phyloP scores from a whole-genome alignment of 1,140 invertebrate species.

The Pristionchus pacificus region DNA sequence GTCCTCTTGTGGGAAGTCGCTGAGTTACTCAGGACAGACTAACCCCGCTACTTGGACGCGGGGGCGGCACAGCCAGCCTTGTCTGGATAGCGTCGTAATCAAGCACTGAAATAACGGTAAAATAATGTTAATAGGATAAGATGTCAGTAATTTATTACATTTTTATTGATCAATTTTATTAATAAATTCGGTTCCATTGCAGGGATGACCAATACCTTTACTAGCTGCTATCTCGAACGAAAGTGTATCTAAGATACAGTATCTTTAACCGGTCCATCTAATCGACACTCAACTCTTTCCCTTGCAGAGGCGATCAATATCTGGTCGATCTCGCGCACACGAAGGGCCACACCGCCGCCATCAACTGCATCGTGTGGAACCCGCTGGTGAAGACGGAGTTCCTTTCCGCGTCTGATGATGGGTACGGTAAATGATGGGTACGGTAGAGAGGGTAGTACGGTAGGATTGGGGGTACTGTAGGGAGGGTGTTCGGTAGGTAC shows the following conservation, averaged over 20 bases:
- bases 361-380: conserved; percentile 89
- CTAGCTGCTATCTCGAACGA: not conserved
- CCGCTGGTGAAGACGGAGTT: conserved; percentile 86
- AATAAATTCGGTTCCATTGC: not conserved
- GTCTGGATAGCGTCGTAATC: too few relatives aligned
- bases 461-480: not conserved
- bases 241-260: not conserved
- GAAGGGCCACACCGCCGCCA: conserved; percentile 86
- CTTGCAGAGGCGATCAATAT: conserved; percentile 87
- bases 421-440: conserved; percentile 53
- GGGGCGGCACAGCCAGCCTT: too few relatives aligned
- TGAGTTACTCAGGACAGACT: too few relatives aligned
- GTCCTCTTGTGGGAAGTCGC: too few relatives aligned
- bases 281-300: conserved; percentile 6
- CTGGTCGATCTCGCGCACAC: conserved; percentile 87
- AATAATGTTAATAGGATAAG: too few relatives aligned
- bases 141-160: not conserved
- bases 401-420: conserved; percentile 85
- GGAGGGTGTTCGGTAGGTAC: conserved; percentile 5
- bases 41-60: too few relatives aligned
- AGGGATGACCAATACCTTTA: not conserved
- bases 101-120: too few relatives aligned
- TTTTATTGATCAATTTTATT: not conserved
- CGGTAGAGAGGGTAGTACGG: too few relatives aligned
- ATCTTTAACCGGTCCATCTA: not conserved